These are phyloP conservation scores for human DNA, from an alignment of 2,113 vertebrate species.

Conservation along the genomic window DNA sequence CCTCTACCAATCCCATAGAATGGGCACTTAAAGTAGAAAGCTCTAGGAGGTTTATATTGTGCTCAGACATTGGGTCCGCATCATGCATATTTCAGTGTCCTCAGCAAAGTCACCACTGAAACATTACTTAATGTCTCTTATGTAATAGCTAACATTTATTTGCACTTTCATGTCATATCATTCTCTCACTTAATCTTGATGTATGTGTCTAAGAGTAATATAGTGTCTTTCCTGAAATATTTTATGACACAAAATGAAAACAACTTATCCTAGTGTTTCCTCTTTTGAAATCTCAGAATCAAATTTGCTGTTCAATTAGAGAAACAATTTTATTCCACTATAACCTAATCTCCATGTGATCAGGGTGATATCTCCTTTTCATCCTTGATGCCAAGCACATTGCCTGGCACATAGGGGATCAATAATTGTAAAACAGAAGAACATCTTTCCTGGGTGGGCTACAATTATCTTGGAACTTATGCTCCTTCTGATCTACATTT, in stretches of 20 bases:
- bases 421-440: conserved; percentile 12
- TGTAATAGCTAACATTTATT: background rate
- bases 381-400: background rate
- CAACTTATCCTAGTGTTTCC: background rate
- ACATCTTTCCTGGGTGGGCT: background rate
- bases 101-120: background rate
- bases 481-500: background rate
- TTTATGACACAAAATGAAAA: background rate
- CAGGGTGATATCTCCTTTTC: background rate
- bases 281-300: conserved; percentile 30
- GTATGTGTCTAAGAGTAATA: background rate
- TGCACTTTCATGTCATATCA: background rate
- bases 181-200: background rate
- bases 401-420: background rate
- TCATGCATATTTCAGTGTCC: background rate
- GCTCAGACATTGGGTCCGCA: no score
- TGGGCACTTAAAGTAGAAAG: background rate
- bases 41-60: background rate
- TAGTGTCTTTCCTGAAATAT: background rate
- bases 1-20: background rate
- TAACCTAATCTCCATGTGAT: background rate
- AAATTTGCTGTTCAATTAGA: background rate
- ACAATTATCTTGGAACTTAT: background rate
- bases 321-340: background rate
- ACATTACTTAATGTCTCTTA: background rate